Evolutionary conservation across 2,797 vertebrate species (phyloP).

Genomic region (Catharus ustulatus): DNA sequence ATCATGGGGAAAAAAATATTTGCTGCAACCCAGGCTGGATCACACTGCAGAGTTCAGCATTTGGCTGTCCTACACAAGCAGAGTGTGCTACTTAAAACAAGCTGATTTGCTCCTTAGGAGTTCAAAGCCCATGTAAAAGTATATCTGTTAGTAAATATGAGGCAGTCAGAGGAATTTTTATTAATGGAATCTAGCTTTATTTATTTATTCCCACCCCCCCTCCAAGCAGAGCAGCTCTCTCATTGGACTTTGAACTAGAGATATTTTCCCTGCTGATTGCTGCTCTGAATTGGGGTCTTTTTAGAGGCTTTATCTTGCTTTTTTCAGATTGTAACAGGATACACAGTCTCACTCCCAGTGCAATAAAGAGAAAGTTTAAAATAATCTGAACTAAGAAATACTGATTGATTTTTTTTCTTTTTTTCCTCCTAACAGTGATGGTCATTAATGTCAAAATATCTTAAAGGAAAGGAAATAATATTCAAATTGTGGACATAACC

Average conservation of each 20-base stretch:
- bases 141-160: slow-evolving; percentile 52
- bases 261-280: not conserved
- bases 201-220: not conserved
- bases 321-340: slow-evolving; percentile 26
- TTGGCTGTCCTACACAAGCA: slow-evolving; percentile 32
- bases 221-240: not conserved
- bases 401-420: not conserved
- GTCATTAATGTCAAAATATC: slow-evolving; percentile 27
- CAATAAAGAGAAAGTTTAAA: slow-evolving; percentile 46
- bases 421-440: not conserved
- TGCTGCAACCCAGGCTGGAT: slow-evolving; percentile 45
- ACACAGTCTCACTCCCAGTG: not conserved
- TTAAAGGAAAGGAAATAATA: slow-evolving; percentile 21
- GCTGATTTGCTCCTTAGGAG: slow-evolving; percentile 32
- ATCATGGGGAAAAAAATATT: slow-evolving; percentile 29
- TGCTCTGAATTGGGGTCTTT: slow-evolving; percentile 31
- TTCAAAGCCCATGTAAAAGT: slow-evolving; percentile 47
- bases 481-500: slow-evolving; percentile 22
- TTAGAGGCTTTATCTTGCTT: slow-evolving; percentile 35
- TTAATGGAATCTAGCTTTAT: slow-evolving; percentile 34
- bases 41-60: slow-evolving; percentile 9
- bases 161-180: slow-evolving; percentile 51
- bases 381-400: slow-evolving; percentile 32
- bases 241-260: not conserved
- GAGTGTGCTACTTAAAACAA: slow-evolving; percentile 33